These are phyloP conservation scores for Drosophila nebulosa DNA, from an alignment of 1,140 invertebrate species.

Conservation along the genomic window DNA sequence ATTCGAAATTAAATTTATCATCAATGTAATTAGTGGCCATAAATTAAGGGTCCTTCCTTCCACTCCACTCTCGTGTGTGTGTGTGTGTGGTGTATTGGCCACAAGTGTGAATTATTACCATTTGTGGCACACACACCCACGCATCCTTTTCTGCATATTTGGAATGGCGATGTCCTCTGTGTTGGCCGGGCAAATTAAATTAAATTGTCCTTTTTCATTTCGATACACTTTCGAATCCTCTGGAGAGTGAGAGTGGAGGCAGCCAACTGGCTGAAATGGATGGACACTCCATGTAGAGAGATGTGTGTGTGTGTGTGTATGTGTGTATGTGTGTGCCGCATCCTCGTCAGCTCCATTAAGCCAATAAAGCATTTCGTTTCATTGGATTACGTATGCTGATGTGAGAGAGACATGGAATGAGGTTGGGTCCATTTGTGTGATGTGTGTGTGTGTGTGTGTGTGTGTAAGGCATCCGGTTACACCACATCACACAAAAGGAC, in stretches of 20 bases:
- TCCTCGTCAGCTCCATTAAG: conserved; percentile 69
- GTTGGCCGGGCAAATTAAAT: conserved; percentile 66
- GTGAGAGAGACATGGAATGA: conserved; percentile 15
- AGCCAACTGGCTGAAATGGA: background rate
- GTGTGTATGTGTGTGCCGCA: conserved; percentile 10
- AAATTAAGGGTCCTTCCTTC: conserved; percentile 49
- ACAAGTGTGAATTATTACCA: conserved; percentile 74
- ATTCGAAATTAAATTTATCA: conserved; percentile 78
- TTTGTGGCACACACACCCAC: conserved; percentile 8
- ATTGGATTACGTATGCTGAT: conserved; percentile 78
- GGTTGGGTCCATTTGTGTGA: background rate
- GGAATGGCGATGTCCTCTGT: conserved; percentile 39
- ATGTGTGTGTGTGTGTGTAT: background rate
- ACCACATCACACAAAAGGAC: conserved; percentile 19
- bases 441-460: background rate
- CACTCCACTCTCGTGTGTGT: background rate
- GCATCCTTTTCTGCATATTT: conserved; percentile 47
- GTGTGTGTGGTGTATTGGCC: conserved; percentile 29
- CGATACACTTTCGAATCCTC: conserved; percentile 71
- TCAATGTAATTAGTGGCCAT: conserved; percentile 69
- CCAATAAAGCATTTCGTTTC: conserved; percentile 78
- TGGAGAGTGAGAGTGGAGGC: conserved; percentile 31
- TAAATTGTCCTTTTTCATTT: conserved; percentile 79
- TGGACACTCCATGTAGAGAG: background rate
- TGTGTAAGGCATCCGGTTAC: conserved; percentile 51